Conservation (phyloP, 2,888 invertebrate species). For the Antitype chi region DNA sequence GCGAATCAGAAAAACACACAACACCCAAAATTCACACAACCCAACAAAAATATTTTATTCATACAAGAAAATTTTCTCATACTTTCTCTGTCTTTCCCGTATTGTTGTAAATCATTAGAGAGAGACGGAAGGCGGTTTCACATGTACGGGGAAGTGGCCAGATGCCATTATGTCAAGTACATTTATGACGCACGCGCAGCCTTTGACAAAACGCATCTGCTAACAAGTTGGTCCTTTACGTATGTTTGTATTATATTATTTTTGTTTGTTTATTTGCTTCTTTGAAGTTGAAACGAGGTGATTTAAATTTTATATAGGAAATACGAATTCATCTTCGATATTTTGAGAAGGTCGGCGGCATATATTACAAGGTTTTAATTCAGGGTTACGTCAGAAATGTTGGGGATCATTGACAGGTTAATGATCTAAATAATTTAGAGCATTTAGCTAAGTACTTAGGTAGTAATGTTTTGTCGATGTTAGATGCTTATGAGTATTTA, state of each 20-base stretch:
- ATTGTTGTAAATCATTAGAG: constrained; percentile 37
- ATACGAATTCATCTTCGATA: constrained; percentile 13
- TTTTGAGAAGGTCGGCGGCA: constrained; percentile 36
- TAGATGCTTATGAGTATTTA: neutral
- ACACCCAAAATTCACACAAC: constrained; percentile 24
- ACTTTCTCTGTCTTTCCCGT: constrained; percentile 59
- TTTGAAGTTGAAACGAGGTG: constrained; percentile 35
- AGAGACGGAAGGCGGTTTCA: constrained; percentile 53
- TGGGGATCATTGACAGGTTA: constrained; percentile 5
- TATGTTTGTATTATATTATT: constrained; percentile 48
- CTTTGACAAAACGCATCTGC: constrained; percentile 73
- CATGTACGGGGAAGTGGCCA: constrained; percentile 61
- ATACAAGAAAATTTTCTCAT: too few relatives aligned
- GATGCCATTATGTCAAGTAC: constrained; percentile 75
- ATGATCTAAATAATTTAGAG: constrained; percentile 20
- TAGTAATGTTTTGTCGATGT: neutral
- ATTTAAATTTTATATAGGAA: constrained; percentile 40
- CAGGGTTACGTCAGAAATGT: neutral
- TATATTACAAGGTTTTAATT: constrained; percentile 18
- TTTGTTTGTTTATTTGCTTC: constrained; percentile 56
- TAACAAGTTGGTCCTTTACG: constrained; percentile 65
- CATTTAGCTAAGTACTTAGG: neutral
- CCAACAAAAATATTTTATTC: too few relatives aligned
- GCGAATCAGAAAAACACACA: constrained; percentile 34
- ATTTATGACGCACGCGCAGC: constrained; percentile 74